These are phyloP conservation scores for Sorex araneus DNA, from an alignment of 2,113 vertebrate species.

Conservation along the genomic window DNA sequence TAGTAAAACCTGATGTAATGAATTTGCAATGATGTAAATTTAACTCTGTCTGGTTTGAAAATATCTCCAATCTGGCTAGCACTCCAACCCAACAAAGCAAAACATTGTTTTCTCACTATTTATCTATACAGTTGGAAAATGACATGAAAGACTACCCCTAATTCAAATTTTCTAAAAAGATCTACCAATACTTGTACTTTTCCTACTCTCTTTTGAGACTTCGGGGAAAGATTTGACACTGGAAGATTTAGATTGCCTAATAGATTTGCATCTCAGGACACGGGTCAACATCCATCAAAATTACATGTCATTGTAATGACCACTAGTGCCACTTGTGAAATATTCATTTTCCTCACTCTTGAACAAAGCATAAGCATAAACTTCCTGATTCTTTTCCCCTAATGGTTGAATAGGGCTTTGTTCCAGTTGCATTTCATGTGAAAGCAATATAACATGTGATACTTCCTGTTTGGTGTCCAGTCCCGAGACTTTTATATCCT, in stretches of 20 bases:
- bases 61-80: not conserved
- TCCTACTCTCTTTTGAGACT: not conserved
- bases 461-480: not conserved
- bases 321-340: not conserved
- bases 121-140: slow-evolving; percentile 3
- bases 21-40: not conserved
- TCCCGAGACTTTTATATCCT: slow-evolving; percentile 27
- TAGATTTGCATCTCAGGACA: not conserved
- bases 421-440: slow-evolving; percentile 27
- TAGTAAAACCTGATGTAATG: not conserved
- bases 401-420: not conserved
- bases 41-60: not conserved
- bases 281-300: not conserved
- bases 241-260: not conserved
- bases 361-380: not conserved
- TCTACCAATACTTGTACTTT: not conserved
- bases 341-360: slow-evolving; percentile 27
- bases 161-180: not conserved
- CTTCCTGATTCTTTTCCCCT: slow-evolving; percentile 22
- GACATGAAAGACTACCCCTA: not conserved
- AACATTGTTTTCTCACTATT: not conserved
- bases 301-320: not conserved
- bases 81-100: no score
- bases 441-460: not conserved
- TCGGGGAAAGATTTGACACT: not conserved